Evolutionary conservation across 2,113 vertebrate genomes (phyloP).

Genomic region (Falcunculus frontatus): DNA sequence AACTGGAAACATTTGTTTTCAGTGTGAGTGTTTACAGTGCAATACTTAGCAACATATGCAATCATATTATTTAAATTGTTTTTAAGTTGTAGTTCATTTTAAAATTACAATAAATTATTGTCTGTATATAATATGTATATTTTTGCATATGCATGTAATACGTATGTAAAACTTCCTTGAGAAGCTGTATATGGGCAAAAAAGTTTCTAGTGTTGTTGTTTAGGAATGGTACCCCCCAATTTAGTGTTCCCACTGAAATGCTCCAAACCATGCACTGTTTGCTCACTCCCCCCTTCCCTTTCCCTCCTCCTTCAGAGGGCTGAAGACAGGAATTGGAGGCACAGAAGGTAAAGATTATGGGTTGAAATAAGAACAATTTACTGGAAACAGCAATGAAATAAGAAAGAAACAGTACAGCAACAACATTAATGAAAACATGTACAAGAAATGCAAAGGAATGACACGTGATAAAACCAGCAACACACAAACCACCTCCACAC

Average conservation of each 20-base stretch:
- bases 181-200: accelerated
- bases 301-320: not conserved
- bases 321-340: not conserved
- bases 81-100: not conserved
- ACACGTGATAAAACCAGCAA: accelerated
- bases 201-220: not conserved
- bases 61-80: not conserved
- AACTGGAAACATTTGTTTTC: no score
- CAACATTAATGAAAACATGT: not conserved
- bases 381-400: not conserved
- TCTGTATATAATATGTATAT: not conserved
- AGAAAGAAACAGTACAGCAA: not conserved
- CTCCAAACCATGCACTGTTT: not conserved
- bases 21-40: not conserved
- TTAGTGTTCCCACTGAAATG: not conserved
- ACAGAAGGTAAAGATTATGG: not conserved
- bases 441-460: not conserved
- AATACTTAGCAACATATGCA: not conserved
- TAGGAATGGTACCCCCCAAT: not conserved
- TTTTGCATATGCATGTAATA: not conserved
- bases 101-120: not conserved
- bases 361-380: not conserved
- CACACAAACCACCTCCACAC: accelerated
- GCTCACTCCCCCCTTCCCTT: accelerated
- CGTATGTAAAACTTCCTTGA: not conserved